Conservation (phyloP, 2,797 vertebrate genomes). For the Galagoides demidoff region DNA sequence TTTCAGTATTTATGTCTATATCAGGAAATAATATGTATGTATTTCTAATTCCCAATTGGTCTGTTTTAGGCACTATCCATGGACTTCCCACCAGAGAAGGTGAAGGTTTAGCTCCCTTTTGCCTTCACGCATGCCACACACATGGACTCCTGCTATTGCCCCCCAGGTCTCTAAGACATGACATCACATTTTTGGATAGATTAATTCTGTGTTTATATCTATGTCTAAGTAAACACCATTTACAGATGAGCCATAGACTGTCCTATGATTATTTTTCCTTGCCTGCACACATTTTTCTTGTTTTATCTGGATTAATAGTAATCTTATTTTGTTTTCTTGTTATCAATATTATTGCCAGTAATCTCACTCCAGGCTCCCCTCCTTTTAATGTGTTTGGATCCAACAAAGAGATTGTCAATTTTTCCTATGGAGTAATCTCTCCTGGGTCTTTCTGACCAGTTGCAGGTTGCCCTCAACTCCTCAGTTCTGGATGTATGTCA, state of each 20-base stretch:
- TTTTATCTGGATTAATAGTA: neutral
- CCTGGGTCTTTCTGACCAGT: neutral
- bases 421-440: neutral
- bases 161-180: neutral
- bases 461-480: neutral
- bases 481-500: accelerated
- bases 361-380: neutral
- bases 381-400: neutral
- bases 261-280: neutral
- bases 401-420: neutral
- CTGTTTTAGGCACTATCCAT: neutral
- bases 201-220: neutral
- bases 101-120: neutral
- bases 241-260: neutral
- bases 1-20: neutral
- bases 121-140: neutral
- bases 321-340: neutral
- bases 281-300: neutral
- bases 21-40: neutral
- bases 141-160: neutral
- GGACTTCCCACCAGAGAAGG: neutral
- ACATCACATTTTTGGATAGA: neutral
- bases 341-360: neutral
- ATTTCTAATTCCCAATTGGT: neutral
- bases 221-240: neutral